Evolutionary conservation across 92 coral and sea anemone species (phyloP).

Genomic region (Heliopora coerulea): DNA sequence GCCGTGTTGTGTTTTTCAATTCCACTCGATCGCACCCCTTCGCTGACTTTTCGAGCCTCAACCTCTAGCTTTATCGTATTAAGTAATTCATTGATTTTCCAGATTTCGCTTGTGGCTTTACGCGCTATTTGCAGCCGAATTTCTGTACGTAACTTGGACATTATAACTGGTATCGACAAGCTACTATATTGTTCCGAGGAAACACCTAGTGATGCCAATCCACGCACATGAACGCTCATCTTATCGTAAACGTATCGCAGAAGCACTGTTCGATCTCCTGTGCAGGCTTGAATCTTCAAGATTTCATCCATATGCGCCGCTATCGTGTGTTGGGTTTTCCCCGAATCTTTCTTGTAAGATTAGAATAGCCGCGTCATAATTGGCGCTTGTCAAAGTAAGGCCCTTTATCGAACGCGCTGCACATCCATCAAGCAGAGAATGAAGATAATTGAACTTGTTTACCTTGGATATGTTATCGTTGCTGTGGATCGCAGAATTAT

Average conservation of each 20-base stretch:
- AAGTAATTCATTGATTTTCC: conserved; percentile 8
- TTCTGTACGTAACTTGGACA: conserved; percentile 33
- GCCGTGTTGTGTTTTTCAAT: background rate
- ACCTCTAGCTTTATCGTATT: conserved; percentile 15
- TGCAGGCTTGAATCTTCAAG: conserved; percentile 29
- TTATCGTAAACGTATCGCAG: conserved; percentile 22
- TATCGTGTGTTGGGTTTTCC: conserved; percentile 11
- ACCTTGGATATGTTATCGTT: too few species aligned
- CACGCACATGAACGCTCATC: conserved; percentile 31
- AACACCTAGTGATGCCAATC: conserved; percentile 38
- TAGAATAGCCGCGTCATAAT: conserved; percentile 25
- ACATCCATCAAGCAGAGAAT: too few species aligned
- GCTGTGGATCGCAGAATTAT: too few species aligned
- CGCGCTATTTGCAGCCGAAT: conserved; percentile 32
- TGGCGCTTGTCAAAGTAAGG: conserved; percentile 30
- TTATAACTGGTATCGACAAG: conserved; percentile 37
- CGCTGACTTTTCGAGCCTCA: conserved; percentile 17
- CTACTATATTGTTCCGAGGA: conserved; percentile 32
- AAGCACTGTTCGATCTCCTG: conserved; percentile 11
- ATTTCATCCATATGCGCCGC: conserved; percentile 44
- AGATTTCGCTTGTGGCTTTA: too few species aligned
- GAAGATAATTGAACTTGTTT: too few species aligned
- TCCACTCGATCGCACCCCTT: conserved; percentile 6
- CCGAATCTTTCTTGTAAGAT: conserved; percentile 45
- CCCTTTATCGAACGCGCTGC: too few species aligned